Base-by-base conservation (phyloP, 1,140 invertebrate genomes). In the Adelges cooleyi region DNA sequence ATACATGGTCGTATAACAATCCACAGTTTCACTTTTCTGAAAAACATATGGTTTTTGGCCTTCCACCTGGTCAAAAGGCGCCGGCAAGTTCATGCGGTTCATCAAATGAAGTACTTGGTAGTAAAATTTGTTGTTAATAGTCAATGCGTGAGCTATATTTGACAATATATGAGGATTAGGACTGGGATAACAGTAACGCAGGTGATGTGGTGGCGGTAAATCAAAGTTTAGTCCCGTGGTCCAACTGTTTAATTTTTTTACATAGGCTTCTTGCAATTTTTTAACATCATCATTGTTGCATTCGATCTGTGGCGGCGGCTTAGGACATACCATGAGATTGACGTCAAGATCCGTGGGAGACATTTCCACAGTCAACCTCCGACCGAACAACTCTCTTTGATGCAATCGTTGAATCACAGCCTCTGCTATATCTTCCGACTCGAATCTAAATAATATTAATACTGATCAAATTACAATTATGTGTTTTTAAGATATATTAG, bases 61-160 rank as follows among this genome's bases (percentile, higher is more conserved):
- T 48, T 48, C 8, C 0, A 48, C 42, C 8, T 40, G 42, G 38
- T 83, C 80, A 78, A 95, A 95, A n/a, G 92, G 92, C 66, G 84
- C 82, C 36, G 88, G 86, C 48, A 95, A 73, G 75, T 87, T 90
- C 91, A 97, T 94, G 78, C 87, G 92, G 73, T 95, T 95, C 92
- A 96, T 95, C 29, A 97, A 78, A 80, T 96, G 92, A 51, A 95
- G 73, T 6, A 90, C 86, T 80, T 89, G 62, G 29, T 50, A 65
- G 73, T 95, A 95, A 75, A 95, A 90, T 69, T 84, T 82, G 48
- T 86, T 85, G 70, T 89, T 82, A 42, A 79, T 79, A 59, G 85
- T 78, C 48, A 95, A 74, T 50, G 84, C 81, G 75, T 86, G 80
- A 6, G 84, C 80, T 68, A 96, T 93, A 72, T 90, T 90, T 38